Evolutionary conservation across 2,888 invertebrate genomes (phyloP).

Genomic region (Stratiomys singularior): DNA sequence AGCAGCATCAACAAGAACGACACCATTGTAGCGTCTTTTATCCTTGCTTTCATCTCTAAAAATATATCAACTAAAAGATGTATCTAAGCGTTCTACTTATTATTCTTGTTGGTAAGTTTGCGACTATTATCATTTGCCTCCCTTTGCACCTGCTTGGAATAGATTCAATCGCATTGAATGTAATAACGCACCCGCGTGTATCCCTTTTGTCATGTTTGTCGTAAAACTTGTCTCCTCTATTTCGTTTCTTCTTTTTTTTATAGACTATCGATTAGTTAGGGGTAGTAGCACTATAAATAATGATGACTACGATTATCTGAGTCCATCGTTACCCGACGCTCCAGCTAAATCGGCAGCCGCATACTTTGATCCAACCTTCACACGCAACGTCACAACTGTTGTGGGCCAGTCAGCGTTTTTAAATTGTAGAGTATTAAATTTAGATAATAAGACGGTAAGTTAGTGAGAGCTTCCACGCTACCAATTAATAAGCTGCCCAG

Average conservation of each 20-base stretch:
- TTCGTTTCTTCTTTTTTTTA: neutral
- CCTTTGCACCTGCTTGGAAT: neutral
- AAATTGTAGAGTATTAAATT: constrained; percentile 83
- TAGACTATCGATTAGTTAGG: constrained; percentile 44
- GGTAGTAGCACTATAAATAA: constrained; percentile 39
- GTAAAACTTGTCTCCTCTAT: neutral
- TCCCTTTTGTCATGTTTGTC: neutral
- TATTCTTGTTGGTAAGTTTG: constrained; percentile 38
- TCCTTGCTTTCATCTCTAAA: constrained; percentile 26
- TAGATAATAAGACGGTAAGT: constrained; percentile 85
- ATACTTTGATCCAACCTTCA: constrained; percentile 54
- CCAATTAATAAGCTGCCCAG: too few relatives aligned
- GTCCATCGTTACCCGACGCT: constrained; percentile 48
- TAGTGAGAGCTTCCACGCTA: neutral
- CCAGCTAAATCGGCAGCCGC: constrained; percentile 51
- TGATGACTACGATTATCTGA: constrained; percentile 40
- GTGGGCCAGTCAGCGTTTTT: constrained; percentile 85
- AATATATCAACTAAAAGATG: constrained; percentile 12
- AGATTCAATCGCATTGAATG: neutral
- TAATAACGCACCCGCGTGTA: neutral
- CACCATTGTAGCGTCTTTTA: neutral
- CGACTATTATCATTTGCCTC: constrained; percentile 3
- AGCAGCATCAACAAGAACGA: neutral
- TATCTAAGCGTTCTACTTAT: constrained; percentile 38
- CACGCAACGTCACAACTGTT: constrained; percentile 79